These are phyloP conservation scores for Psococerastis gibbosa DNA, from an alignment of 2,888 invertebrate genomes.

Conservation along the genomic window DNA sequence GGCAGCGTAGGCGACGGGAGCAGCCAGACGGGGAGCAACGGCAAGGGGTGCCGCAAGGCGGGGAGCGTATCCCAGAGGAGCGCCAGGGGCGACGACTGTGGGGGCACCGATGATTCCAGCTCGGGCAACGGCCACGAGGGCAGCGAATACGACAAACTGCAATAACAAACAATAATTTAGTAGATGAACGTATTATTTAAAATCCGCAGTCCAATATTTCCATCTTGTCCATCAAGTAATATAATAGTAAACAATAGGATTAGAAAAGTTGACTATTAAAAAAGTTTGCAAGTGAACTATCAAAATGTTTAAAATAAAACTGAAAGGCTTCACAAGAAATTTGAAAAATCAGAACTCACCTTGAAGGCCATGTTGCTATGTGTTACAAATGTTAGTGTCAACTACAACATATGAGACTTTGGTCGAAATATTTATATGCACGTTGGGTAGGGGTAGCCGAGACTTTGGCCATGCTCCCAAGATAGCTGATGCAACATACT, in stretches of 20 bases:
- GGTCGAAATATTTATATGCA: not conserved
- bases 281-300: too few relatives aligned
- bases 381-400: not conserved
- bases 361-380: not conserved
- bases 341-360: not conserved
- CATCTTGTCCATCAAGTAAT: too few relatives aligned
- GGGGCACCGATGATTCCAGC: slow-evolving; percentile 34
- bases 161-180: slow-evolving; percentile 10
- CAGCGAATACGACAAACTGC: slow-evolving; percentile 28
- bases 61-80: slow-evolving; percentile 7
- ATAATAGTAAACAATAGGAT: too few relatives aligned
- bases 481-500: not conserved
- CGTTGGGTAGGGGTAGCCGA: not conserved
- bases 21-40: slow-evolving; percentile 13
- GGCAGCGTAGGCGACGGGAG: slow-evolving; percentile 16
- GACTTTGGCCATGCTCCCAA: not conserved
- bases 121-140: slow-evolving; percentile 37
- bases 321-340: too few relatives aligned
- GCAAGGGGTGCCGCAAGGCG: slow-evolving; percentile 15
- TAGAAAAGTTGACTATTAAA: too few relatives aligned
- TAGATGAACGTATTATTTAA: too few relatives aligned
- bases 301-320: too few relatives aligned
- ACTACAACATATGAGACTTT: not conserved
- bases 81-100: slow-evolving; percentile 9
- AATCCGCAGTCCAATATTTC: too few relatives aligned